These are phyloP conservation scores for Bombus consobrinus DNA, from an alignment of 1,140 invertebrate species.

Conservation along the genomic window DNA sequence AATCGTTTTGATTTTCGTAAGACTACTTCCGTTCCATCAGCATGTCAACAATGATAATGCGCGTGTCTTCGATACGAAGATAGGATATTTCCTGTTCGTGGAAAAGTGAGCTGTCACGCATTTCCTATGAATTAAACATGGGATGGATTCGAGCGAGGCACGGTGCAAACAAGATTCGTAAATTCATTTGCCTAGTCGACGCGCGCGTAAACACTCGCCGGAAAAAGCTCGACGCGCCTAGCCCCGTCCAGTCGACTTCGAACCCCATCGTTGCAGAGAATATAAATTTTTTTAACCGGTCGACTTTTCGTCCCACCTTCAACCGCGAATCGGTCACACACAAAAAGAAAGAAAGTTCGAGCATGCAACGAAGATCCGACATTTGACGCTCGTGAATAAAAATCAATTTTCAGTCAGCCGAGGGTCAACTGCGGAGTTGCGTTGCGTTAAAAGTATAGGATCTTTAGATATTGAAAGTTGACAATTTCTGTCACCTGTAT, in stretches of 20 bases:
- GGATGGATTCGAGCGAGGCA: neutral
- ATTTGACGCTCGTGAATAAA: neutral
- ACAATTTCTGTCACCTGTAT: neutral
- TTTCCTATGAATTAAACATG: constrained; percentile 62
- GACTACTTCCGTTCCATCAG: neutral
- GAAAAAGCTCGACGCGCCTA: neutral
- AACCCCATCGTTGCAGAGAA: neutral
- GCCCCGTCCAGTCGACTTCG: neutral
- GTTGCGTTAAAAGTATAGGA: neutral
- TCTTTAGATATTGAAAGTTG: neutral
- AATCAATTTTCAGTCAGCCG: neutral
- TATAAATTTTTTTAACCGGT: constrained; percentile 47
- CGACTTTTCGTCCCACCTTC: constrained; percentile 13
- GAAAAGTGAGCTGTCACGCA: constrained; percentile 9
- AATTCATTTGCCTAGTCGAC: constrained; percentile 56
- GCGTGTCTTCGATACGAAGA: neutral
- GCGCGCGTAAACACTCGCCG: constrained; percentile 12
- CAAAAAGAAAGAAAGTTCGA: neutral
- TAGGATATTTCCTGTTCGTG: constrained; percentile 26
- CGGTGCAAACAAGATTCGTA: constrained; percentile 56
- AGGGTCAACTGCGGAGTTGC: no score
- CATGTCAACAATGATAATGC: no score
- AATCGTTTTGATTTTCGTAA: neutral
- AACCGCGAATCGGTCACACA: neutral
- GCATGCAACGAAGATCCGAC: neutral